Evolutionary conservation across 2,797 vertebrate species (phyloP).

Genomic region (Gila robusta): DNA sequence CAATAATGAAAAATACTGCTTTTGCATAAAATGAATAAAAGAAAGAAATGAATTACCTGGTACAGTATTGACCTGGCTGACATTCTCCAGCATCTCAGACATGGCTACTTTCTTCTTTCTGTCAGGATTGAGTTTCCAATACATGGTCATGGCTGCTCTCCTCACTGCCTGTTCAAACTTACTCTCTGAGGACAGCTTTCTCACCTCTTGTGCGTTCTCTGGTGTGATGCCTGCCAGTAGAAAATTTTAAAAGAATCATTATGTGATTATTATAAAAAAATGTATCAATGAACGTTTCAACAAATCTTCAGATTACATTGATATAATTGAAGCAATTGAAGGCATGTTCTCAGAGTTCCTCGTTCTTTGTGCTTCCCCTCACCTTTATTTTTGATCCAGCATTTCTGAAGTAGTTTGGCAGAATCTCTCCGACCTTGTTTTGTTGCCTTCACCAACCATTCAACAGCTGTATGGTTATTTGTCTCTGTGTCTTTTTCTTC

Average conservation of each 20-base stretch:
- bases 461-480: slow-evolving; percentile 85
- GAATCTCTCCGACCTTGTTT: slow-evolving; percentile 91
- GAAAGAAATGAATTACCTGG: slow-evolving; percentile 64
- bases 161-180: slow-evolving; percentile 92
- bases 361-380: neutral
- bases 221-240: slow-evolving; percentile 84
- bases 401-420: slow-evolving; percentile 83
- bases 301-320: neutral
- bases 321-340: neutral
- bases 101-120: slow-evolving; percentile 89
- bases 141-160: slow-evolving; percentile 95
- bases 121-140: slow-evolving; percentile 95
- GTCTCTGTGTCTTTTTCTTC: slow-evolving; percentile 82
- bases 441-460: slow-evolving; percentile 90
- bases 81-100: slow-evolving; percentile 92
- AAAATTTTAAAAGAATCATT: neutral
- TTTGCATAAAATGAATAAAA: neutral
- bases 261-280: neutral
- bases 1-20: neutral
- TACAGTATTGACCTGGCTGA: slow-evolving; percentile 84
- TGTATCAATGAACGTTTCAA: neutral
- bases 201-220: slow-evolving; percentile 89
- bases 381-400: slow-evolving; percentile 92
- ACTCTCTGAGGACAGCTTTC: slow-evolving; percentile 87
- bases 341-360: neutral